Base-by-base conservation (phyloP, 2,113 vertebrate genomes). In the Corydoras maculifer region DNA sequence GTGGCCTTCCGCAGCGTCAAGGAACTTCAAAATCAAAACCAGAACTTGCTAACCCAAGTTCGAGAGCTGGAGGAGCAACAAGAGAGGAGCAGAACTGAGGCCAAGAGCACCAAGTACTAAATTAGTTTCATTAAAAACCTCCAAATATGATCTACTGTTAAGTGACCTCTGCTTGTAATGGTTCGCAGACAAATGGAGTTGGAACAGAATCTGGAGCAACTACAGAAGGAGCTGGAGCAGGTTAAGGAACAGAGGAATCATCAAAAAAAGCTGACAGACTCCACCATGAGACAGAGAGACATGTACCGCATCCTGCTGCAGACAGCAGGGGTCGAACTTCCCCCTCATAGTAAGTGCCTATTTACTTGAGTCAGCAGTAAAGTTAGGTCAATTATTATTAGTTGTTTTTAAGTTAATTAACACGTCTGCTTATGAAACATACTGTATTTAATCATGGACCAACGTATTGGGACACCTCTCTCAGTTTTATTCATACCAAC, bases 251-350 rank as follows among this genome's bases (percentile, higher is more conserved):
- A 94, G 0, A 91, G 90, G 31, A 92, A 91, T 25, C 94, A 95
- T 79, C 97, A 96, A 70, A 87, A 93, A 82, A 93, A 94, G 75
- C 88, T 99, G 5, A 90, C 94, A 0, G 94, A 98, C 78, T 98
- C 96, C 25, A 89, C 87, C 48, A 90, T 90, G 62, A 90, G 96
- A 48, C 97, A 99, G 84, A 91, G 96, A 62, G 96, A 99, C 76
- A 97, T 98, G 97, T 98, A 92, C 82, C 94, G 94, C 50, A 92
- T 94, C 35, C 80, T 99, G 80, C 77, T 99, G 77, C 96, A 99
- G 78, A 94, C 91, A 78, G 94, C 94, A 0, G 96, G 95, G 69
- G 91, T 94, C 73, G 79, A 84, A 73, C 91, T 99, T 76, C 95
- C 95, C 43, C 78, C 88, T 64, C 92, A 92, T 83, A 89, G 95